Conservation (phyloP, 2,113 vertebrate genomes). For the Charadrius vociferus region DNA sequence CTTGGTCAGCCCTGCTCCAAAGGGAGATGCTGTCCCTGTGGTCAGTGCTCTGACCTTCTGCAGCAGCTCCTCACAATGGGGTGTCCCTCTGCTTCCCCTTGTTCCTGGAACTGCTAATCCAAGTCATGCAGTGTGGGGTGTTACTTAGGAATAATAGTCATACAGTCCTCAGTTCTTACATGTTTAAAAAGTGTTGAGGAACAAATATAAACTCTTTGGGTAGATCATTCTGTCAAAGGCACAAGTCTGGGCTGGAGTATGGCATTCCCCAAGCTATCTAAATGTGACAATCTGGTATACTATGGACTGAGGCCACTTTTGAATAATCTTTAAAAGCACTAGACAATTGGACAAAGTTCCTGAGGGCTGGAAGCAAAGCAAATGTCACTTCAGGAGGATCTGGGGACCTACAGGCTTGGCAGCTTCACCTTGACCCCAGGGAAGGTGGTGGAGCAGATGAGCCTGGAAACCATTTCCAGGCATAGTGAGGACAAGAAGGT, state of each 20-base stretch:
- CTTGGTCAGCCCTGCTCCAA: neutral
- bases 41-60: neutral
- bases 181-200: neutral
- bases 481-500: neutral
- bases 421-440: neutral
- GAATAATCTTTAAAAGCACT: neutral
- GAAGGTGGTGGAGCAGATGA: neutral
- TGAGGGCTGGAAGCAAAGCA: neutral
- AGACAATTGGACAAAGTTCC: neutral
- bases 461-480: neutral
- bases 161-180: neutral
- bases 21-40: neutral
- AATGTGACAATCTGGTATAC: accelerated
- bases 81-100: neutral
- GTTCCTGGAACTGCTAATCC: neutral
- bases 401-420: neutral
- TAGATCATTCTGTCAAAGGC: neutral
- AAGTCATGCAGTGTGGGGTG: neutral
- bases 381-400: neutral
- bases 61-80: neutral
- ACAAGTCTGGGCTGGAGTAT: neutral
- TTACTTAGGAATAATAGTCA: neutral
- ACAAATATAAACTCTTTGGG: neutral
- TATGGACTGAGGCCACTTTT: neutral
- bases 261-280: neutral